These are phyloP conservation scores for Nomada hirtipes DNA, from an alignment of 2,888 invertebrate species.

Conservation along the genomic window DNA sequence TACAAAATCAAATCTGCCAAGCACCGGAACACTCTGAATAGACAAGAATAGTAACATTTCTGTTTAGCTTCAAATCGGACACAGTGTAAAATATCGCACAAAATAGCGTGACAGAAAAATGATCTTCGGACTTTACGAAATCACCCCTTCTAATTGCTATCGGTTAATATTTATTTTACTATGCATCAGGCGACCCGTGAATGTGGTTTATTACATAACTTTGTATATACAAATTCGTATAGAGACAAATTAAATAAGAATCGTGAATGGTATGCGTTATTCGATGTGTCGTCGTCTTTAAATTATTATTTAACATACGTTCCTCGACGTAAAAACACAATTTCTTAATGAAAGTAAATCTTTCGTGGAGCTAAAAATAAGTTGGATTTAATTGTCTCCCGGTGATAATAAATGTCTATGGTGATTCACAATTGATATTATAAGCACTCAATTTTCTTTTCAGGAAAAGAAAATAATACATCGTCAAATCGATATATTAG, in stretches of 20 bases:
- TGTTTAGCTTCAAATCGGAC: conserved; percentile 1
- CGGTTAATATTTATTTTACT: conserved; percentile 43
- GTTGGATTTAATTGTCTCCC: conserved; percentile 43
- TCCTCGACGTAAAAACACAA: conserved; percentile 35
- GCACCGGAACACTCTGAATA: not conserved
- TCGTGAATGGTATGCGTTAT: conserved; percentile 40
- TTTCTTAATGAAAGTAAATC: conserved; percentile 27
- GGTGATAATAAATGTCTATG: conserved; percentile 22
- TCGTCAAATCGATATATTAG: not conserved
- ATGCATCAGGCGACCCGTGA: conserved; percentile 25
- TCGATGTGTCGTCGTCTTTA: conserved; percentile 49
- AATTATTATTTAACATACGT: conserved; percentile 40
- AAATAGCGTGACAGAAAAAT: not conserved
- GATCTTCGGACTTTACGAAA: conserved; percentile 50
- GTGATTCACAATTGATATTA: not conserved
- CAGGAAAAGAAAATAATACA: not conserved
- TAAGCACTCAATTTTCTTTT: conserved; percentile 28
- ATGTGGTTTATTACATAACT: conserved; percentile 43
- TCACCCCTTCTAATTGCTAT: conserved; percentile 15
- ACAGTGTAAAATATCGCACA: not conserved
- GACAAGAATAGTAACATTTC: conserved; percentile 3
- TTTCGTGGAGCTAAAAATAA: conserved; percentile 33
- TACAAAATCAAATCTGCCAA: conserved; percentile 27
- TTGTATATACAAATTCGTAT: conserved; percentile 52
- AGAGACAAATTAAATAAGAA: conserved; percentile 37